Conservation (phyloP, 2,113 vertebrate genomes). For the Rousettus leschenaultii region DNA sequence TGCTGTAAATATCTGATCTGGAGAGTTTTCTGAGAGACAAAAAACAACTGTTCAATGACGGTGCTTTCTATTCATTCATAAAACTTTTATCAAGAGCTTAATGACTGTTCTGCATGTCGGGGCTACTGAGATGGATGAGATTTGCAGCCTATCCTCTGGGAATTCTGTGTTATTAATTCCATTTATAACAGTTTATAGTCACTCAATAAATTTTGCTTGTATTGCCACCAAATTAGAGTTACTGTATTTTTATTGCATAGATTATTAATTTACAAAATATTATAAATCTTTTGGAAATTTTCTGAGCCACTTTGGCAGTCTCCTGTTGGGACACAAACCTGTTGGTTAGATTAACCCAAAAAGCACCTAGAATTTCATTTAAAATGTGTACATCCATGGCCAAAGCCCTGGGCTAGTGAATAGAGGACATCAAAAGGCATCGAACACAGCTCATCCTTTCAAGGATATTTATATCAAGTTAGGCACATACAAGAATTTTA, state of each 20-base stretch:
- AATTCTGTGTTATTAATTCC: constrained; percentile 22
- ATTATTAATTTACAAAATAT: constrained; percentile 3
- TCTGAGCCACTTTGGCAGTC: not conserved
- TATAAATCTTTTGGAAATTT: not conserved
- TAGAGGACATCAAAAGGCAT: not conserved
- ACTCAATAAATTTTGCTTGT: constrained; percentile 62
- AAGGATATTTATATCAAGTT: not conserved
- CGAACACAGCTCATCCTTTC: not conserved
- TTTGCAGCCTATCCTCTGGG: not conserved
- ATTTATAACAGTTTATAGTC: constrained; percentile 21
- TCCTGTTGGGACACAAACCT: not conserved
- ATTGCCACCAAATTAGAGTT: constrained; percentile 51
- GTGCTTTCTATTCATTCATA: not conserved
- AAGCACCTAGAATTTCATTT: not conserved
- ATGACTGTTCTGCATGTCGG: not conserved
- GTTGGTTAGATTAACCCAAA: not conserved
- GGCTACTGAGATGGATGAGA: not conserved
- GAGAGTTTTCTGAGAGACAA: not conserved
- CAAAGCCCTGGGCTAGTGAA: not conserved
- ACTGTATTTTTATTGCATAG: constrained; percentile 56
- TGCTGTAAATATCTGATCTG: not conserved
- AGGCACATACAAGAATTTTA: not conserved
- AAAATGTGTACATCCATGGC: not conserved
- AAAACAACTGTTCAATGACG: not conserved
- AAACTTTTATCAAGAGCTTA: not conserved